Base-by-base conservation (phyloP, 2,888 invertebrate genomes). In the Nasonia oneida region DNA sequence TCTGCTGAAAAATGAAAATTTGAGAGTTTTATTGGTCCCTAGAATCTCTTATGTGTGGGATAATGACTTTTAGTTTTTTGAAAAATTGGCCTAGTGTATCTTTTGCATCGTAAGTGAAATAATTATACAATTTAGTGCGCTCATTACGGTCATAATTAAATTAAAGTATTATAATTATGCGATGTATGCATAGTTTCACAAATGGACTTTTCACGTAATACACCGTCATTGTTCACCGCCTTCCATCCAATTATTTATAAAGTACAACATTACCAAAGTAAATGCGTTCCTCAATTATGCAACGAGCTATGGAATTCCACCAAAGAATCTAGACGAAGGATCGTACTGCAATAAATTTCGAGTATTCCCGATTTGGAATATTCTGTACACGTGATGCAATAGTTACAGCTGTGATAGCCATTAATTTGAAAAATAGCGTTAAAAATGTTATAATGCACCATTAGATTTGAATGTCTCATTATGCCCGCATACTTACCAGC, bases 311-410 rank as follows among this genome's bases (percentile, higher is more conserved):
- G 23, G n/a, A n/a, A 53, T 53, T 53, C 18, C 53, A 18, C 18
- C 4, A 61, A 61, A n/a, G 23, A 23, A 61, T 61, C 47, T 47
- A 18, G 4, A 8, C 57, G n/a, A 61, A 8, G 23, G n/a, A n/a
- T 61, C 6, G n/a, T n/a, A 8, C 6, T 61, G n/a, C 57, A n/a
- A 42, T 42, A n/a, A 61, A 61, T 61, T 61, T 8, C 4, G n/a
- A 61, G 57, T n/a, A 61, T 61, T 23, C 57, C n/a, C n/a, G n/a
- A 61, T 61, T 61, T 61, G 57, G 23, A 61, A 18, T 61, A n/a
- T 61, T 61, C 57, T 61, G 10, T 18, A 15, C 2, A 61, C n/a
- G 2, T 61, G 57, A 61, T 61, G 57, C 57, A 61, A 61, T n/a
- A n/a, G 23, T 61, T 61, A 23, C 57, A 61, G 23, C 8, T 18